Percentiles rank a stretch among this genome's conserved stretches.
Evolutionary conservation across 2,888 invertebrate species (phyloP).

Genomic region (Smittia aterrima): DNA sequence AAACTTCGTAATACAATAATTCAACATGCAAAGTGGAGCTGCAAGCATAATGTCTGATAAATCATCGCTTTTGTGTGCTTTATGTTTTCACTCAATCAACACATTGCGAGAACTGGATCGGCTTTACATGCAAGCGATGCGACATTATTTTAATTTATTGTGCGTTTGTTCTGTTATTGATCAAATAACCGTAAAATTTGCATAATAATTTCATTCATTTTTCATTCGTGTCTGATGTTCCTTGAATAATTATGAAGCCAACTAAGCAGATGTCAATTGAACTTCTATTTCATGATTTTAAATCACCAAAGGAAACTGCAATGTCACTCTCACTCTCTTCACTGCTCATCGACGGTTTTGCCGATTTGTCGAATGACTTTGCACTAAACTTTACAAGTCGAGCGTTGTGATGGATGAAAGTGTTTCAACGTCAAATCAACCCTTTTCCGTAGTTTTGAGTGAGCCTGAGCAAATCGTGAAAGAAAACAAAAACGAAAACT

Average conservation of each 20-base stretch:
- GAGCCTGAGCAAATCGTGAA: neutral
- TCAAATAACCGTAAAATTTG: conserved; percentile 34
- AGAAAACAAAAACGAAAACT: conserved; percentile 15
- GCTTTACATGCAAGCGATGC: neutral
- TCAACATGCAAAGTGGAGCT: neutral
- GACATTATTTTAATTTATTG: conserved; percentile 6
- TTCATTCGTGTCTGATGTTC: neutral
- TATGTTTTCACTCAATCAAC: conserved; percentile 20
- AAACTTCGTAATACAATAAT: neutral
- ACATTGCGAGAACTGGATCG: neutral
- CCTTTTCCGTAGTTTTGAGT: conserved; percentile 10
- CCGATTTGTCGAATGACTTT: conserved; percentile 37
- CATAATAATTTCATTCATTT: conserved; percentile 7
- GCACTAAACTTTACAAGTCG: neutral
- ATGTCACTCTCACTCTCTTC: neutral
- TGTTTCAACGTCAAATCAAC: conserved; percentile 37
- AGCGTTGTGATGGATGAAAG: conserved; percentile 37
- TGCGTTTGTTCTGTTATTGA: conserved; percentile 25
- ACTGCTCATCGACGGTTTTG: neutral
- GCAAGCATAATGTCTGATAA: neutral
- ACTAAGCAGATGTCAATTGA: conserved; percentile 10
- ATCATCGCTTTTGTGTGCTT: neutral
- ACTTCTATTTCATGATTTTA: neutral
- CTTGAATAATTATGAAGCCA: no score
- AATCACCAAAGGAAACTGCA: neutral